Conservation (phyloP, 2,113 vertebrate genomes). For the Sclerurus mexicanus region DNA sequence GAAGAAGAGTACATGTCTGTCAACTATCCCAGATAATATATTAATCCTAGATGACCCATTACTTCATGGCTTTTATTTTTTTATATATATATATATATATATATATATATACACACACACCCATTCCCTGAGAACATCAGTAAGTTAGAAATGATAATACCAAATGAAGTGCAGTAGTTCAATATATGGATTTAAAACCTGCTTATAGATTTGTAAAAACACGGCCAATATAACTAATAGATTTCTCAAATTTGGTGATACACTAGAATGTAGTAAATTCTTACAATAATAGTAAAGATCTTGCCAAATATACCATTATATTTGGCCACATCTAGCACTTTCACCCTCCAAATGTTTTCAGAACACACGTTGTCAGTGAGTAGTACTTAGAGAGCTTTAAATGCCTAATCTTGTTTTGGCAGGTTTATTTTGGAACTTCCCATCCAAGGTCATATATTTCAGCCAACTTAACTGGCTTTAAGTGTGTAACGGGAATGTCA, state of each 20-base stretch:
- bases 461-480: conserved; percentile 94
- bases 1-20: not conserved
- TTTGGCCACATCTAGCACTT: not conserved
- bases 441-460: conserved; percentile 98
- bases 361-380: not conserved
- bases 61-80: not conserved
- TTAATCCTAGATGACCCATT: not conserved
- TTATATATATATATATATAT: too few species aligned
- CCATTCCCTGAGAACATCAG: not conserved
- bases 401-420: conserved; percentile 2
- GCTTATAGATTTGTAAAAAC: not conserved
- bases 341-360: not conserved
- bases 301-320: not conserved
- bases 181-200: not conserved
- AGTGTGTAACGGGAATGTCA: conserved; percentile 98
- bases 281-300: not conserved
- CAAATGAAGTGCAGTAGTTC: not conserved
- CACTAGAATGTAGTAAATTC: not conserved
- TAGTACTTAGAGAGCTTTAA: not conserved
- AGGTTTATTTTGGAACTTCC: conserved; percentile 98
- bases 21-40: not conserved
- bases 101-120: too few species aligned
- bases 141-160: not conserved
- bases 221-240: too few species aligned
- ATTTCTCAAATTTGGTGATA: not conserved